Percentiles rank a stretch among this genome's conserved stretches.
These are phyloP conservation scores for Tanaodytes sp. DNA, from an alignment of 2,888 invertebrate genomes.

Conservation along the genomic window DNA sequence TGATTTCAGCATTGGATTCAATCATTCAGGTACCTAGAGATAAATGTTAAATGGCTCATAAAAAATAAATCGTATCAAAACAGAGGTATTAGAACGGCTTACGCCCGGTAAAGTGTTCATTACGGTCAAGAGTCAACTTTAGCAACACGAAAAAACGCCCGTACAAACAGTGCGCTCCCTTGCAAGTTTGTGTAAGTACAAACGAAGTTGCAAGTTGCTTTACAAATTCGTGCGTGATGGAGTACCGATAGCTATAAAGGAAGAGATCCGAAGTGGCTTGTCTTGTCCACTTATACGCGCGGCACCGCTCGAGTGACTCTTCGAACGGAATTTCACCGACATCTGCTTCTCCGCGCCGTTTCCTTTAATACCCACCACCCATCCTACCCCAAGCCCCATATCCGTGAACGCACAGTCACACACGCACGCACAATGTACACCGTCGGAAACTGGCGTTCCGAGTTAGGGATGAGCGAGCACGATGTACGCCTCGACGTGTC, in stretches of 20 bases:
- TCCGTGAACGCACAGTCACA: slow-evolving; percentile 53
- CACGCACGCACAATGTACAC: slow-evolving; percentile 53
- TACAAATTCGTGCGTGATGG: slow-evolving; percentile 59
- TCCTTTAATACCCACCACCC: slow-evolving; percentile 62
- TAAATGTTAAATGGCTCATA: no score
- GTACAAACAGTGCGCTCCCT: slow-evolving; percentile 31
- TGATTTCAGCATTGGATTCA: no score
- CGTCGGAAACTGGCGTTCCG: slow-evolving; percentile 58
- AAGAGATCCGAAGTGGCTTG: slow-evolving; percentile 70
- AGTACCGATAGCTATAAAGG: slow-evolving; percentile 65
- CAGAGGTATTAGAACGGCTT: no score
- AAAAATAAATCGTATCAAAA: no score
- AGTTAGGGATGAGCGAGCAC: slow-evolving; percentile 69
- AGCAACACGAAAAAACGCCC: slow-evolving; percentile 46
- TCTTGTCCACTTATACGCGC: slow-evolving; percentile 72
- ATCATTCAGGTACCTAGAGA: no score
- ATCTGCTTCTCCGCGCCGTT: slow-evolving; percentile 68
- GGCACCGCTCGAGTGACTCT: slow-evolving; percentile 70
- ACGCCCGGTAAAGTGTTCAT: slow-evolving; percentile 30
- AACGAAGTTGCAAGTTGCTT: slow-evolving; percentile 53
- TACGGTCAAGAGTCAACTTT: slow-evolving; percentile 47
- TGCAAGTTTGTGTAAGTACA: slow-evolving; percentile 44
- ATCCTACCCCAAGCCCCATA: slow-evolving; percentile 50
- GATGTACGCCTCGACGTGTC: slow-evolving; percentile 62
- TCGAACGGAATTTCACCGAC: slow-evolving; percentile 71